Evolutionary conservation across 2,888 invertebrate genomes (phyloP).

Genomic region (Thera britannica): DNA sequence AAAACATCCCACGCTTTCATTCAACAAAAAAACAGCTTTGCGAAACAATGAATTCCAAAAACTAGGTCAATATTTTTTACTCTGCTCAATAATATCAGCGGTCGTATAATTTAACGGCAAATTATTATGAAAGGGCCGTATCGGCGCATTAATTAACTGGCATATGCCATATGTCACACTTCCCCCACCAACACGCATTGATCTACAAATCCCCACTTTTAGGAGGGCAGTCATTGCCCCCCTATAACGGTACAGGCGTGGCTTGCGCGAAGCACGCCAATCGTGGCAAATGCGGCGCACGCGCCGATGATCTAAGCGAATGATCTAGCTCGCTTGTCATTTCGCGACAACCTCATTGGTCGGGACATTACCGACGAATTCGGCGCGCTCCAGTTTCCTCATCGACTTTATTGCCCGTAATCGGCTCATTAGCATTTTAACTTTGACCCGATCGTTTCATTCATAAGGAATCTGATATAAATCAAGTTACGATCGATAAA

Average conservation of each 20-base stretch:
- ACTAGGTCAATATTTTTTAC: conserved; percentile 39
- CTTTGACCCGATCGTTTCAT: conserved; percentile 61
- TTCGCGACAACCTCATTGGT: conserved; percentile 79
- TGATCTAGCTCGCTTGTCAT: conserved; percentile 82
- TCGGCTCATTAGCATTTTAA: conserved; percentile 56
- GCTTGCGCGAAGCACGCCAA: conserved; percentile 76
- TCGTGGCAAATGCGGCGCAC: conserved; percentile 70
- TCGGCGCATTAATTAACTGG: conserved; percentile 66
- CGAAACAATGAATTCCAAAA: conserved; percentile 35
- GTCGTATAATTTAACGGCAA: conserved; percentile 52
- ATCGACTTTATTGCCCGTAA: conserved; percentile 45
- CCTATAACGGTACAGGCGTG: conserved; percentile 82
- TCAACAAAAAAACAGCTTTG: conserved; percentile 13
- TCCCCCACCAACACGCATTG: conserved; percentile 64
- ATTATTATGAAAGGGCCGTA: conserved; percentile 55
- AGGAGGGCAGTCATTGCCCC: conserved; percentile 78
- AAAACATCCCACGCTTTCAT: conserved; percentile 6
- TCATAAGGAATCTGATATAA: conserved; percentile 47
- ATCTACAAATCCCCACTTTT: conserved; percentile 79
- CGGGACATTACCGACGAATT: conserved; percentile 66
- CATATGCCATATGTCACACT: conserved; percentile 75
- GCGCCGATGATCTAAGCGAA: conserved; percentile 78
- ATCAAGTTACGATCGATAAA: conserved; percentile 49
- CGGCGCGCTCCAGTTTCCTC: conserved; percentile 59
- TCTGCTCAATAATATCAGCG: conserved; percentile 29